These are phyloP conservation scores for Eonycteris spelaea DNA, from an alignment of 2,113 vertebrate species.

Conservation along the genomic window DNA sequence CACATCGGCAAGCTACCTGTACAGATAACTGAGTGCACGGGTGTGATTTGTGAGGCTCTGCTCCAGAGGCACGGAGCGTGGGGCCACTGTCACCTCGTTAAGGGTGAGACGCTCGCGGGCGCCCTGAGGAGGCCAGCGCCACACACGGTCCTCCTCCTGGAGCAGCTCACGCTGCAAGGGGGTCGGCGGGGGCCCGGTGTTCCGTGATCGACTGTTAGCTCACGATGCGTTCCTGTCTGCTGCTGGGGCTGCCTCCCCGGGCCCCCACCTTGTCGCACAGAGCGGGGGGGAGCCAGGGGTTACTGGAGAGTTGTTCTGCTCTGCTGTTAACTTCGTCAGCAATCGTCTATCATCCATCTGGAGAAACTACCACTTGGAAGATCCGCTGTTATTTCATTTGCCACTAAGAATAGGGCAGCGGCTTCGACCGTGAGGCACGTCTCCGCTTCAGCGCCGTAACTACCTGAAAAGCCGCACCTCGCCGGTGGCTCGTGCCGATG, in stretches of 20 bases:
- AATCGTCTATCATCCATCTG: rapidly evolving
- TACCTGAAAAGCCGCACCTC: rapidly evolving
- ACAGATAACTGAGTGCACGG: too few species aligned
- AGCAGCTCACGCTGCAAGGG: background rate
- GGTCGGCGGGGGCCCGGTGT: rapidly evolving
- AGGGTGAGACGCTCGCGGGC: too few species aligned
- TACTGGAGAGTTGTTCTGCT: too few species aligned
- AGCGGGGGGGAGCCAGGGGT: background rate
- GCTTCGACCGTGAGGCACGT: rapidly evolving
- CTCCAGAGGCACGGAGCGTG: rapidly evolving
- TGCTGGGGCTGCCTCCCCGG: background rate
- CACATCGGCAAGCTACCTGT: background rate
- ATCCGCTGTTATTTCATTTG: background rate
- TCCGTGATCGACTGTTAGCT: rapidly evolving
- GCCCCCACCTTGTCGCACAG: background rate
- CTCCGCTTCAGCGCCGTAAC: background rate
- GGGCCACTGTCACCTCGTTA: background rate
- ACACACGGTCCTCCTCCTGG: background rate
- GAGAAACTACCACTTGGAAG: background rate
- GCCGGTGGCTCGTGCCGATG: rapidly evolving
- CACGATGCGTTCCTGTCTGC: rapidly evolving
- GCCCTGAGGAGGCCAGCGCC: too few species aligned
- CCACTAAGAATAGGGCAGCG: rapidly evolving
- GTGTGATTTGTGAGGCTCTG: background rate
- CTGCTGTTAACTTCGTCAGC: background rate